Evolutionary conservation across 2,888 invertebrate species (phyloP).

Genomic region (Chrysolina oricalcia): DNA sequence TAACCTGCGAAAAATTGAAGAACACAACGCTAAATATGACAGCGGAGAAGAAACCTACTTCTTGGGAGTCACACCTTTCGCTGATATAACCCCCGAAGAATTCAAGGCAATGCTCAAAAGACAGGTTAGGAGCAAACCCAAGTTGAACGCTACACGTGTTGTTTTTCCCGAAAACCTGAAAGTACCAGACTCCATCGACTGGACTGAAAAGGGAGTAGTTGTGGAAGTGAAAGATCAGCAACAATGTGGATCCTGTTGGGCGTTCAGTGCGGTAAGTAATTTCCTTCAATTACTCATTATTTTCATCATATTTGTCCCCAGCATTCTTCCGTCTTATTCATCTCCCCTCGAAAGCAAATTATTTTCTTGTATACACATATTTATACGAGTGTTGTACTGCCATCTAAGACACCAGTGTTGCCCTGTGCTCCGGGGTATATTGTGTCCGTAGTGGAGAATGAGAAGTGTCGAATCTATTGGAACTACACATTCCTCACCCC

Average conservation of each 20-base stretch:
- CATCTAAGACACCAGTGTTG: too few relatives aligned
- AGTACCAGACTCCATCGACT: slow-evolving; percentile 25
- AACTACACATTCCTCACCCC: too few relatives aligned
- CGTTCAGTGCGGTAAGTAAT: slow-evolving; percentile 35
- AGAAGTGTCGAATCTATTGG: too few relatives aligned
- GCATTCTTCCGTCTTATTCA: too few relatives aligned
- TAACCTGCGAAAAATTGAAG: slow-evolving; percentile 33
- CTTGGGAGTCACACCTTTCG: neutral
- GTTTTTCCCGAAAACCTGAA: neutral
- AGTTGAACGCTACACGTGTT: neutral
- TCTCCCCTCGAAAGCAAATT: too few relatives aligned
- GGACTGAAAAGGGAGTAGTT: slow-evolving; percentile 27
- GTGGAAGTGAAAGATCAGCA: slow-evolving; percentile 26
- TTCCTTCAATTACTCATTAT: too few relatives aligned
- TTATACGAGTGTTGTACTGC: too few relatives aligned
- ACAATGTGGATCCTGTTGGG: slow-evolving; percentile 35
- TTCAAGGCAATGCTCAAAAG: slow-evolving; percentile 17
- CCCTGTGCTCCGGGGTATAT: too few relatives aligned
- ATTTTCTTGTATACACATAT: too few relatives aligned
- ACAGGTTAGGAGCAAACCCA: neutral
- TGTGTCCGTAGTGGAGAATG: too few relatives aligned
- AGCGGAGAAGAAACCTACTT: slow-evolving; percentile 33
- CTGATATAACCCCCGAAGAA: slow-evolving; percentile 31
- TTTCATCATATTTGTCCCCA: too few relatives aligned
- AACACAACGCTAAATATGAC: slow-evolving; percentile 32